Base-by-base conservation (phyloP, 2,888 invertebrate genomes). In the Eulithis testata region DNA sequence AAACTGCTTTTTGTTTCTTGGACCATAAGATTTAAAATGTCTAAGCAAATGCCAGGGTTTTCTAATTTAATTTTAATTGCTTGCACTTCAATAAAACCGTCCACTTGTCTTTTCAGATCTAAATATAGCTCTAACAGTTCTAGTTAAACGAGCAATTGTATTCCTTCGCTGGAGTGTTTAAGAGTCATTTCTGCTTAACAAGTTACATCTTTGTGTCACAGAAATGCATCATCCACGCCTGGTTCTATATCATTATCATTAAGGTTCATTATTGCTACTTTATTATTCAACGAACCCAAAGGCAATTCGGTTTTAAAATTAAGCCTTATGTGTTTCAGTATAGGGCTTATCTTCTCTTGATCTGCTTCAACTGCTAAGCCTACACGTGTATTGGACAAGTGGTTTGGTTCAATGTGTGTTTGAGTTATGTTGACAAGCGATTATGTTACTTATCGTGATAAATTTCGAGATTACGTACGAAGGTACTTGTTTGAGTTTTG, bases 51-150 rank as follows among this genome's bases (percentile, higher is more conserved):
- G 40, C 11, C 47, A 8, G 52, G 8, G 59, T 55, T 54, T 63
- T 81, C 77, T 75, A 75, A 80, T 81, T 80, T 80, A 71, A 76
- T 76, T 78, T 78, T 81, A 82, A 82, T 82, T 79, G 77, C 75
- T 70, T 78, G 76, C 80, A 76, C 79, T 81, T 79, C 73, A 71
- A 74, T 76, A 76, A 75, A 37, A 75, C 66, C 74, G 73, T 76
- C 76, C 79, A 82, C 82, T 82, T 82, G 79, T 80, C 76, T 77
- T 73, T 71, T 68, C 60, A 56, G 60, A 56, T 71, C 74, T 79
- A 73, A 73, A 56, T 63, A 63, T 69, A 68, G 14, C 8, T 53
- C 21, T 47, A 47, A 49, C 11, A 51, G 60, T 4, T 45, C 14
- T 58, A 11, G 8, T 2, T 36, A 51, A 11, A 21, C 47, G 50